Evolutionary conservation across 2,113 vertebrate genomes (phyloP).

Genomic region (Cygnus buccinator): DNA sequence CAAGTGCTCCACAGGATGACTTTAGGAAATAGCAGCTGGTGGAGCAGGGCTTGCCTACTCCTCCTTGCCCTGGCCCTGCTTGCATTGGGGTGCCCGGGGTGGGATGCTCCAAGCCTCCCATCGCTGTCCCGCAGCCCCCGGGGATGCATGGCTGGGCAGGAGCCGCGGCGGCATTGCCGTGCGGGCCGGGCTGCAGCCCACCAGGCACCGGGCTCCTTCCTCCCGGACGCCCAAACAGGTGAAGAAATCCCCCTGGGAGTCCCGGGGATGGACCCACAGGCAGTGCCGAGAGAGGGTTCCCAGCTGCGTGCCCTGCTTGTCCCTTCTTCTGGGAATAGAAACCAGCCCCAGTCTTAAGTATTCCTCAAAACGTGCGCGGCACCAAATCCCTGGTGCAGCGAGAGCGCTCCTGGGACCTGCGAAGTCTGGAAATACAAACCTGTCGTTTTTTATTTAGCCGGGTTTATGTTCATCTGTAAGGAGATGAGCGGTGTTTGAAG

Average conservation of each 20-base stretch:
- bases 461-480: not conserved
- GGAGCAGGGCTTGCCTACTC: not conserved
- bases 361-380: fast-evolving
- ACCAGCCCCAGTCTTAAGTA: no score
- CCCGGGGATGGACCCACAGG: fast-evolving
- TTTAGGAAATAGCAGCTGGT: not conserved
- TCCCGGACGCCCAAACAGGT: fast-evolving
- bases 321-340: not conserved
- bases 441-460: not conserved
- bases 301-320: fast-evolving
- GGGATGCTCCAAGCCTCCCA: no score
- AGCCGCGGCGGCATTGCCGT: not conserved
- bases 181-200: not conserved
- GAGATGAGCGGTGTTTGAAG: not conserved
- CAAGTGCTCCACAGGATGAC: not conserved
- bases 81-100: not conserved
- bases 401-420: not conserved
- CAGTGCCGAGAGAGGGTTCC: fast-evolving
- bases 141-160: not conserved
- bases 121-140: not conserved
- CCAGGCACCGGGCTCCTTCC: not conserved
- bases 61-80: not conserved
- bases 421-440: not conserved
- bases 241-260: not conserved
- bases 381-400: not conserved